Conservation (phyloP, 2,113 vertebrate species). For the Heterotilapia buettikoferi region DNA sequence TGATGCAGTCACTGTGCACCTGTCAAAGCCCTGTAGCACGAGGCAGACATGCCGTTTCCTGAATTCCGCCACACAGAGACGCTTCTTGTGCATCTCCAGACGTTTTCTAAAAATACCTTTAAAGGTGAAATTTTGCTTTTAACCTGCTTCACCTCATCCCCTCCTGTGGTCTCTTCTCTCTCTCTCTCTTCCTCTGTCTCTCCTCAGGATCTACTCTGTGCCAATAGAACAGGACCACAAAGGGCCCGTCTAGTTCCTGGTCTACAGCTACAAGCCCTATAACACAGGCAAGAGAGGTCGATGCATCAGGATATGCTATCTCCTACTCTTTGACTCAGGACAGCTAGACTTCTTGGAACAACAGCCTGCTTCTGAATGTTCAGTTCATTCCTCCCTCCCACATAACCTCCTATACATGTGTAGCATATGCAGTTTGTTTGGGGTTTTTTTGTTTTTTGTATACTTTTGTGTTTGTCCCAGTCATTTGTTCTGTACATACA, state of each 20-base stretch:
- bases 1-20: conserved; percentile 42
- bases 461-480: conserved; percentile 9
- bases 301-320: conserved; percentile 1
- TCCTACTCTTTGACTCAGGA: conserved; percentile 35
- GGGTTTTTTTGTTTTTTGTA: neutral
- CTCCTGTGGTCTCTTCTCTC: neutral
- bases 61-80: neutral
- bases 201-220: conserved; percentile 67
- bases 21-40: conserved; percentile 30
- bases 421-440: conserved; percentile 1
- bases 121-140: conserved; percentile 8
- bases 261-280: neutral
- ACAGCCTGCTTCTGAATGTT: conserved; percentile 12
- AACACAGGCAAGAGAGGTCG: neutral
- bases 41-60: conserved; percentile 1
- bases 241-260: conserved; percentile 51
- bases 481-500: conserved; percentile 13
- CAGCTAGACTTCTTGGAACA: conserved; percentile 45
- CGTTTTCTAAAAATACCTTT: conserved; percentile 11
- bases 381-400: neutral
- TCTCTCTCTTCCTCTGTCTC: neutral
- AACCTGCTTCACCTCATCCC: neutral
- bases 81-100: neutral
- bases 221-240: conserved; percentile 72
- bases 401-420: neutral